Percentiles rank a stretch among this genome's conserved stretches.
These are phyloP conservation scores for Lates japonicus DNA, from an alignment of 2,797 vertebrate genomes.

Conservation along the genomic window DNA sequence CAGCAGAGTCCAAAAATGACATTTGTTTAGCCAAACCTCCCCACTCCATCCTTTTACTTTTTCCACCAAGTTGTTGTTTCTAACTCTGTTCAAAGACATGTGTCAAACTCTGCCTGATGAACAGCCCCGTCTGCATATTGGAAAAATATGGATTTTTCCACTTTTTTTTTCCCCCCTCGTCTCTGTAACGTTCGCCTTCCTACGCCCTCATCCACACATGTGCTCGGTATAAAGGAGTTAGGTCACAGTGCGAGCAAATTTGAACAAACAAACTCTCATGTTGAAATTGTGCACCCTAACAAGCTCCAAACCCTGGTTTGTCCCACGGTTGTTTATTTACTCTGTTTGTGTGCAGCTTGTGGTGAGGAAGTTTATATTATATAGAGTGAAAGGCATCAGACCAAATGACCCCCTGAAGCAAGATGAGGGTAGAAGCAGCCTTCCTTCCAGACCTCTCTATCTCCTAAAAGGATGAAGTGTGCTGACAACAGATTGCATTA, in stretches of 20 bases:
- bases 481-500: slow-evolving; percentile 11
- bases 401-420: slow-evolving; percentile 62
- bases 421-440: slow-evolving; percentile 31
- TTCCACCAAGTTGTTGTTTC: slow-evolving; percentile 76
- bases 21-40: slow-evolving; percentile 78
- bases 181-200: slow-evolving; percentile 53
- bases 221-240: slow-evolving; percentile 74
- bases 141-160: slow-evolving; percentile 80
- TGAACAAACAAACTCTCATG: slow-evolving; percentile 80
- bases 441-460: slow-evolving; percentile 16
- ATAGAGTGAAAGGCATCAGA: slow-evolving; percentile 68
- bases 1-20: slow-evolving; percentile 73
- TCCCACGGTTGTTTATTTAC: slow-evolving; percentile 74
- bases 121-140: slow-evolving; percentile 74
- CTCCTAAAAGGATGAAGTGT: slow-evolving; percentile 15
- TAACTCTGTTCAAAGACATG: slow-evolving; percentile 74
- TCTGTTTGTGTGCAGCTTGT: slow-evolving; percentile 71
- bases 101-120: slow-evolving; percentile 76
- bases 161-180: neutral
- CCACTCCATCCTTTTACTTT: slow-evolving; percentile 54
- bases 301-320: slow-evolving; percentile 62
- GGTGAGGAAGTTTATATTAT: slow-evolving; percentile 72
- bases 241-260: slow-evolving; percentile 75
- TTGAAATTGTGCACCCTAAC: slow-evolving; percentile 63
- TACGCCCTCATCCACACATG: slow-evolving; percentile 70